These are phyloP conservation scores for Epinephelus awoara DNA, from an alignment of 2,797 vertebrate species.

Conservation along the genomic window DNA sequence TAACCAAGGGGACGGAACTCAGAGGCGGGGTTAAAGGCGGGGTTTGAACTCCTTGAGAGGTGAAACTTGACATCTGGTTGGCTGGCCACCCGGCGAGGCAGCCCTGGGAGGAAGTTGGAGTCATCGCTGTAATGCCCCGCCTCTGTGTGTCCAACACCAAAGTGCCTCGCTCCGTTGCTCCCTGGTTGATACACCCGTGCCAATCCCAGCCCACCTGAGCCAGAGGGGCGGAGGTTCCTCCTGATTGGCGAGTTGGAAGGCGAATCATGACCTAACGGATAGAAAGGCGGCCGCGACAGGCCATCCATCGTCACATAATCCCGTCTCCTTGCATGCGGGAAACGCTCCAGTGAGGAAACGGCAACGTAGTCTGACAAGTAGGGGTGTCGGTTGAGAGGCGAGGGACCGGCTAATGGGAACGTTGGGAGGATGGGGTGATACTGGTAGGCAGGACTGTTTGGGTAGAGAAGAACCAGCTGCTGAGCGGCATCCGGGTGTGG, in stretches of 20 bases:
- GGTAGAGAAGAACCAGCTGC: conserved; percentile 88
- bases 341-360: conserved; percentile 86
- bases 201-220: conserved; percentile 66
- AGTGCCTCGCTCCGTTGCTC: conserved; percentile 61
- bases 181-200: conserved; percentile 67
- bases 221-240: conserved; percentile 64
- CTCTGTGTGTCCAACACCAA: conserved; percentile 74
- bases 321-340: conserved; percentile 66
- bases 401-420: conserved; percentile 71
- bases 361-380: conserved; percentile 78
- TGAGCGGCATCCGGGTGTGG: conserved; percentile 76
- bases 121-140: conserved; percentile 87
- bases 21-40: conserved; percentile 82
- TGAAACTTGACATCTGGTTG: conserved; percentile 92
- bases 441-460: conserved; percentile 82
- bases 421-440: conserved; percentile 84
- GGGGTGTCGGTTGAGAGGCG: conserved; percentile 55
- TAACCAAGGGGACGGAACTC: conserved; percentile 94
- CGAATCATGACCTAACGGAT: conserved; percentile 30
- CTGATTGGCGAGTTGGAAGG: conserved; percentile 72
- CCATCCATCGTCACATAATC: conserved; percentile 71
- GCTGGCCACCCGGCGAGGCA: conserved; percentile 90
- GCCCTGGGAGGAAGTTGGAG: conserved; percentile 82
- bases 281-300: conserved; percentile 55
- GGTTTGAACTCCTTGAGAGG: conserved; percentile 79